Percentiles rank a stretch among this genome's conserved stretches.
Conservation (phyloP, 2,888 invertebrate species). For the Polia nebulosa region DNA sequence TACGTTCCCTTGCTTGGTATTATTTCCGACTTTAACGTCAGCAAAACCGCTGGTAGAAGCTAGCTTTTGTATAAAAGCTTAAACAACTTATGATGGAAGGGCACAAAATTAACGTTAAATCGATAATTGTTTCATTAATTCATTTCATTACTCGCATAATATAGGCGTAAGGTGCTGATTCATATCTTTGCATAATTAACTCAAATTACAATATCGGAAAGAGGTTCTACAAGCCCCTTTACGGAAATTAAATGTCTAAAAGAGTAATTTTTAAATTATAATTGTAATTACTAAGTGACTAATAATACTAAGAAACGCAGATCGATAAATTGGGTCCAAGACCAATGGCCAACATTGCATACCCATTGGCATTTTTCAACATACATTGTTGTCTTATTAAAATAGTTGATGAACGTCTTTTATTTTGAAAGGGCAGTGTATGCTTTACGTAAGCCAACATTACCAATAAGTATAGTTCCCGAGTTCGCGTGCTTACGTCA, state of each 20-base stretch:
- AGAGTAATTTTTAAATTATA: neutral
- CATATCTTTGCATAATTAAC: conserved; percentile 37
- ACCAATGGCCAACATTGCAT: neutral
- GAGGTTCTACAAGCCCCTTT: conserved; percentile 2
- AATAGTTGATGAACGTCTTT: neutral
- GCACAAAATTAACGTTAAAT: conserved; percentile 2
- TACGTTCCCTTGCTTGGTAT: neutral
- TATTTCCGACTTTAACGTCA: neutral
- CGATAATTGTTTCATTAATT: conserved; percentile 49
- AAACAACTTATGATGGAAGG: neutral
- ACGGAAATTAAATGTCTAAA: neutral
- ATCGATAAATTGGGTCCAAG: conserved; percentile 3
- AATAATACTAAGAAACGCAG: conserved; percentile 6
- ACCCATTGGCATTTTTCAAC: neutral
- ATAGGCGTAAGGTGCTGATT: conserved; percentile 24
- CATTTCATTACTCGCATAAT: conserved; percentile 23
- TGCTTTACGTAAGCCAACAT: conserved; percentile 11
- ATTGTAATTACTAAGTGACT: conserved; percentile 18
- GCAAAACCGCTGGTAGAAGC: neutral
- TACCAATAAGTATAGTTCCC: conserved; percentile 41
- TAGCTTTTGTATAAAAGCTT: neutral
- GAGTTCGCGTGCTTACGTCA: conserved; percentile 64
- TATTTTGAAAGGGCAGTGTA: conserved; percentile 37
- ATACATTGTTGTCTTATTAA: conserved; percentile 17
- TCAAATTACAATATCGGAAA: conserved; percentile 10